Evolutionary conservation across 2,888 invertebrate species (phyloP).

Genomic region (Cheilosia grossa): DNA sequence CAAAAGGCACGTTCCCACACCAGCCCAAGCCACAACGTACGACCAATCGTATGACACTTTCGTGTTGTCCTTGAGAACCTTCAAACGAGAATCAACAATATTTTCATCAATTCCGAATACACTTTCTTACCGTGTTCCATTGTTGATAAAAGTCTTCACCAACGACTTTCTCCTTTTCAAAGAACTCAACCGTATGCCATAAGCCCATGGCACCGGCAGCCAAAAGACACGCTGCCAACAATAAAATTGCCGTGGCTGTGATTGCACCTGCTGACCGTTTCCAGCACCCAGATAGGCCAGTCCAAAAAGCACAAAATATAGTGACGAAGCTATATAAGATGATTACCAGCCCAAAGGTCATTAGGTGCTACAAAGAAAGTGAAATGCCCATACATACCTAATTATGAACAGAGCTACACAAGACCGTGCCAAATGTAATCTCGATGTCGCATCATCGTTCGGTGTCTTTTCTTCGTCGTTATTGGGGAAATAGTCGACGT

Average conservation of each 20-base stretch:
- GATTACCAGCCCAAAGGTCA: conserved; percentile 23
- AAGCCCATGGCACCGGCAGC: conserved; percentile 97
- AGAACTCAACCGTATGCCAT: conserved; percentile 98
- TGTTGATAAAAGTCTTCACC: conserved; percentile 96
- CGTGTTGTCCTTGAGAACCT: conserved; percentile 94
- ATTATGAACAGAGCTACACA: conserved; percentile 97
- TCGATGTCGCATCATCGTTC: conserved; percentile 90
- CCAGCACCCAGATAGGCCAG: conserved; percentile 98
- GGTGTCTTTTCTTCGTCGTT: conserved; percentile 81
- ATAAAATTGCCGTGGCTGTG: conserved; percentile 93
- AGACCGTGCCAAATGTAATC: conserved; percentile 93
- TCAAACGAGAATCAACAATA: conserved; percentile 77
- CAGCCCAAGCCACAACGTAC: conserved; percentile 98
- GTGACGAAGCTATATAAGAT: conserved; percentile 89
- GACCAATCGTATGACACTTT: conserved; percentile 97
- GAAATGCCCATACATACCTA: conserved; percentile 77
- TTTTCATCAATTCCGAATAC: background rate
- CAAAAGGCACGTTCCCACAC: conserved; percentile 95
- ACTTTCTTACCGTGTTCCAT: conserved; percentile 90
- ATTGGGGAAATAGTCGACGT: conserved; percentile 94
- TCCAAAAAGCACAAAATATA: conserved; percentile 96
- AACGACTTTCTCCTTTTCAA: conserved; percentile 96
- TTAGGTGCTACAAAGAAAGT: conserved; percentile 50
- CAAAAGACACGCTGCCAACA: conserved; percentile 88
- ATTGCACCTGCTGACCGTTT: conserved; percentile 96